Evolutionary conservation across 2,888 invertebrate genomes (phyloP), one percentile per base, ranked within the genome.

Genomic region (Eilema depressum): DNA sequence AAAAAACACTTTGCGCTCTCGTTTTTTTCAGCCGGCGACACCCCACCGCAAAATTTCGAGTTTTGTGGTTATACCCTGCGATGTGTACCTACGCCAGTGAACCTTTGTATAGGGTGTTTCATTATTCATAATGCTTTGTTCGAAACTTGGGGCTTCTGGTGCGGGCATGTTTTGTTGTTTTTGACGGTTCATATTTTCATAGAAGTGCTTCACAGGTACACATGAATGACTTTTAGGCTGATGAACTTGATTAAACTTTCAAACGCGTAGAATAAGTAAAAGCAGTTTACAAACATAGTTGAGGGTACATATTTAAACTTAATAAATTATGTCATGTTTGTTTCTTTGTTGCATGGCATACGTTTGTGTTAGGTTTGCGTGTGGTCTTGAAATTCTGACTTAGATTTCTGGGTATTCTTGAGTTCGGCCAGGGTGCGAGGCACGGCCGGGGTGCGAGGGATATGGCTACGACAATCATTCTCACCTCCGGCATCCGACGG

Each of bases 101-200:
- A 85, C 88, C 89, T 88, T 88, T 87, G 88, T 85, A 85, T 85
- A 85, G 89, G 88, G 89, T 89, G 90, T 93, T 94, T 94, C 93
- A 94, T 95, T 94, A 95, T 95, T 95, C 93, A 95, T 92, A 92
- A 90, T 88, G 91, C 94, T 94, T 94, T 94, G 93, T 93, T 88
- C 86, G 80, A 78, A 91, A 90, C 87, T 92, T 89, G 75, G 81
- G 84, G 85, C 84, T 83, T 85, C 89, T 91, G 93, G 86, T 89
- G 85, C 82, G 86, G 88, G 87, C 89, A 88, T 79, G 88, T 88
- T 88, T 86, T 86, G 87, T 91, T 93, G 92, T 89, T 90, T 89
- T 88, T 92, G 92, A 91, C 88, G 88, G 87, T 81, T 84, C 83
- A 82, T 80, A 85, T 87, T 86, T 86, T 78, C 81, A 78, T 83